Evolutionary conservation across 2,797 vertebrate species (phyloP), one percentile per base, ranked within the genome.

Genomic region (Scolopax bukidnonensis): DNA sequence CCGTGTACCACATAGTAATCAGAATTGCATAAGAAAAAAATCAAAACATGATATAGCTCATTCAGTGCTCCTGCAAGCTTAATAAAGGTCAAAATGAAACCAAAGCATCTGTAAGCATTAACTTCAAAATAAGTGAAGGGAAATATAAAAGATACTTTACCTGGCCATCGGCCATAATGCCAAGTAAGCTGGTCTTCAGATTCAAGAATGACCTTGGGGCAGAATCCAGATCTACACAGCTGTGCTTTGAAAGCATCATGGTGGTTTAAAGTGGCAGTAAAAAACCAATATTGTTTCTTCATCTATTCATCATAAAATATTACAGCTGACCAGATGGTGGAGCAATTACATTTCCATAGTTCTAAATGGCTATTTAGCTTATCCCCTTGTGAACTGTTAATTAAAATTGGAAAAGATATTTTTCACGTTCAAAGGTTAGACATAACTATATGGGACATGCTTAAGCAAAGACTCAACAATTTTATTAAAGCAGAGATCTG

Each of bases 251-350:
- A 95, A 89, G 32, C 54, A 47, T 54, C 57, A 78, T 92, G 76
- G 84, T 85, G 73, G 73, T 87, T 94, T 93, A 89, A n/a, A 65
- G 15, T 25, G n/a, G 33, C 3, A 11, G 82, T 47, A 73, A 60
- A 78, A 73, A 89, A 84, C 18, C 7, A 69, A 81, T 63, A 86
- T 70, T 94, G 20, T 90, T 97, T 97, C 54, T 87, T 97, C 91
- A 89, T 95, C 69, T 87, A 92, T 70, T 93, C 93, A 40, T 96
- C 81, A 97, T 97, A 97, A 98, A 97, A 97, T 98, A 94, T 98
- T 98, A 87, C 90, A 95, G 97, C 98, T 98, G 98, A 98, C 98
- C 98, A 98, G 98, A 97, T 98, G 98, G 98, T 98, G 98, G 98
- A 98, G 98, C 98, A 98, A 96, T 98, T 98, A 98, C 98, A 97